Base-by-base conservation (phyloP, 2,888 invertebrate species). In the Lasioglossum calceatum region DNA sequence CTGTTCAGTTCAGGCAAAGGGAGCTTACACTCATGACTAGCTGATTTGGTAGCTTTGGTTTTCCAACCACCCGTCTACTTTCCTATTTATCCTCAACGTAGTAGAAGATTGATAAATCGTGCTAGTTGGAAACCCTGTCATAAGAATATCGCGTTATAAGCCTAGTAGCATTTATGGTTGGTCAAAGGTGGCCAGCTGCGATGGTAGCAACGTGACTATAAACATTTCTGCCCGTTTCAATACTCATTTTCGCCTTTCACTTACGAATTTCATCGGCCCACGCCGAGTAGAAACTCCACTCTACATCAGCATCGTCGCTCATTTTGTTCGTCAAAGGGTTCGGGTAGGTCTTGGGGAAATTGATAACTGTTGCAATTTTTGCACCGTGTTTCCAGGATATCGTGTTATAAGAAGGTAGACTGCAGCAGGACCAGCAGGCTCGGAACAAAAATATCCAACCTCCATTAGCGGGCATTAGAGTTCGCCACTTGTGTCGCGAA, bases 381-480 rank as follows among this genome's bases (percentile, higher is more conserved):
- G 58, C 54, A 54, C n/a, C n/a, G 23, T n/a, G n/a, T 58, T n/a
- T n/a, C 12, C 12, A 10, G 3, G 12, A 58, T 10, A n/a, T n/a
- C n/a, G 58, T 12, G 58, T n/a, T n/a, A n/a, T 12, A n/a, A 12
- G 54, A 54, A 54, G 54, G 8, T 54, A 23, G 58, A n/a, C 42
- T 44, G 39, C 23, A 27, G 19, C n/a, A 14, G 27, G 2, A 27
- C 32, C 27, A 39, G 1, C 4, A 2, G 39, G 32, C 23, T 12
- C 36, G 4, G 19, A 36, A 36, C 32, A 79, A 47, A 47, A 73
- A 23, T 32, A 32, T 16, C 74, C 61, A 16, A 4, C 19, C 47
- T 42, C 44, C 73, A 74, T 74, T 61, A 73, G n/a, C 44, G 8
- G 32, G 32, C 58, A 67, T 54, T 61, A 79, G 42, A 44, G 58